Conservation (phyloP, 1,140 invertebrate species). For the Psilanteris sp. region DNA sequence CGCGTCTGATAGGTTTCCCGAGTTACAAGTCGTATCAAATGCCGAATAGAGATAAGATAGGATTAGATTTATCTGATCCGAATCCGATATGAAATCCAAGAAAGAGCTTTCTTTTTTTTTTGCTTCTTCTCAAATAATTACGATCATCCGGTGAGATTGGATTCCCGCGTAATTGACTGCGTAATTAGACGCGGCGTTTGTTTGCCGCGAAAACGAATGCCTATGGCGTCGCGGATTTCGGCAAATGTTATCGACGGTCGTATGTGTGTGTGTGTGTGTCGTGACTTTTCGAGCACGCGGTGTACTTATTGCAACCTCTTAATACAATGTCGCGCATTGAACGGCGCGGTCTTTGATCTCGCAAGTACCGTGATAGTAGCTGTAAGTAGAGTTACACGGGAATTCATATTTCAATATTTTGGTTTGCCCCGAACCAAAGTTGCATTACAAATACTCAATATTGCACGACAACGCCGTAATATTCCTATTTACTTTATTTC, state of each 20-base stretch:
- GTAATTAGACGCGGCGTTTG: constrained; percentile 7
- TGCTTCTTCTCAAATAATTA: constrained; percentile 29
- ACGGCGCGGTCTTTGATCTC: constrained; percentile 47
- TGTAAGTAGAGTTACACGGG: constrained; percentile 28
- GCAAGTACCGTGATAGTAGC: constrained; percentile 47
- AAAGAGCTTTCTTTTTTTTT: constrained; percentile 16
- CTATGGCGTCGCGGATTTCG: constrained; percentile 10
- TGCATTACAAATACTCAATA: too few relatives aligned
- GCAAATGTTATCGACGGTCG: constrained; percentile 20
- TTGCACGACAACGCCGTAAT: too few relatives aligned
- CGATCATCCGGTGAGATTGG: constrained; percentile 8
- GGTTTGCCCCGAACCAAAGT: too few relatives aligned
- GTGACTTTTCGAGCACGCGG: constrained; percentile 21
- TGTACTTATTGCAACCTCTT: constrained; percentile 49
- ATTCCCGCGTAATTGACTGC: constrained; percentile 9
- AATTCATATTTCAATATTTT: constrained; percentile 49
- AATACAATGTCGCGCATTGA: constrained; percentile 44
- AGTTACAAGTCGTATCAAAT: constrained; percentile 16
- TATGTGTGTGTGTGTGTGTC: constrained; percentile 13
- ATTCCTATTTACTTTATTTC: too few relatives aligned
- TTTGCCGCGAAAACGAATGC: neutral
- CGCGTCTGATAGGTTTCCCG: neutral
- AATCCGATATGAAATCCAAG: constrained; percentile 16
- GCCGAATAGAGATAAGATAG: constrained; percentile 7
- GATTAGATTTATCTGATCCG: constrained; percentile 14